A percentile compares a stretch with the other conserved stretches of the same genome.
These are phyloP conservation scores for Corvus cornix DNA, from an alignment of 2,113 vertebrate genomes.

Conservation along the genomic window DNA sequence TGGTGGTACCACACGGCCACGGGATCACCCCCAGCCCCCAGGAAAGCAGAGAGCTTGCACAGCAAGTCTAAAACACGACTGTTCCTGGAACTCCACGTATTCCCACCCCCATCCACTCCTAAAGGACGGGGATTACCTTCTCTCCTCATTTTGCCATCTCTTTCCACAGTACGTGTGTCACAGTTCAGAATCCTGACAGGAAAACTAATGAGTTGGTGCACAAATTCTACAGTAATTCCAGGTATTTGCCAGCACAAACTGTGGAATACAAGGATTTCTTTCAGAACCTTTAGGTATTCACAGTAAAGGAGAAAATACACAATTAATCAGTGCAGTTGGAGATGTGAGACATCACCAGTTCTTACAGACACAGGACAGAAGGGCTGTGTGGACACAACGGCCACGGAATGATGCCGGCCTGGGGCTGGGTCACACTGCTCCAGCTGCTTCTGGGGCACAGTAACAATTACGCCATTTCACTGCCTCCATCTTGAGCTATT, in stretches of 20 bases:
- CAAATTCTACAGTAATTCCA: not conserved
- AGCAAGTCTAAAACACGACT: rapidly evolving
- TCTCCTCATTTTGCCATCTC: not conserved
- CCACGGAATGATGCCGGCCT: rapidly evolving
- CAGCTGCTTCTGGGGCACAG: not conserved
- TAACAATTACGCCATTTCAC: not conserved
- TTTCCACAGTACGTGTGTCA: not conserved
- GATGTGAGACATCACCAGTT: rapidly evolving
- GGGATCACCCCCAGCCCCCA: not conserved
- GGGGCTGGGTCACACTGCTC: not conserved
- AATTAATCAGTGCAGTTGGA: not conserved
- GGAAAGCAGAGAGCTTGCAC: not conserved
- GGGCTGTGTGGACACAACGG: not conserved
- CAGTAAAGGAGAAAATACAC: not conserved
- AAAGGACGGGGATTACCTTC: not conserved
- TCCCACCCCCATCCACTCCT: not conserved
- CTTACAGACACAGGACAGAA: rapidly evolving
- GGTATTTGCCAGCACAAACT: not conserved
- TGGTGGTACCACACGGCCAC: not conserved
- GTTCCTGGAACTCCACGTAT: rapidly evolving
- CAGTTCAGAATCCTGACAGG: not conserved
- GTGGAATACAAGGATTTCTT: rapidly evolving
- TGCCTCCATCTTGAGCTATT: not conserved
- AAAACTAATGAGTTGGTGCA: not conserved
- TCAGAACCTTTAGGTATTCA: not conserved